phyloP scores from a whole-genome alignment of 1,140 invertebrate species.

The Orchestia grillus region DNA sequence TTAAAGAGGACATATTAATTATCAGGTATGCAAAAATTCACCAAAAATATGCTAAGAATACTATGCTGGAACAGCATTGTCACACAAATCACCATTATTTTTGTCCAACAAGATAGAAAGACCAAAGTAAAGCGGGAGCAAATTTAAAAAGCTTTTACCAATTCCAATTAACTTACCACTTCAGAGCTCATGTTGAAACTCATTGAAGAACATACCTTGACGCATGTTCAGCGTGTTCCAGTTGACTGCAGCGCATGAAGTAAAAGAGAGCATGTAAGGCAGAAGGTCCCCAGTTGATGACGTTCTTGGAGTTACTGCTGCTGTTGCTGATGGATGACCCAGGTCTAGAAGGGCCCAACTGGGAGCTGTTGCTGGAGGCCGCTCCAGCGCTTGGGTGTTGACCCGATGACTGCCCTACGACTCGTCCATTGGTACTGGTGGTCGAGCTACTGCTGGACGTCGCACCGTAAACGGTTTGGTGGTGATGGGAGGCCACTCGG shows the following conservation, averaged over 20 bases:
- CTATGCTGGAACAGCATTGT: no score
- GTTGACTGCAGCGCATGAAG: constrained; percentile 91
- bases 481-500: constrained; percentile 73
- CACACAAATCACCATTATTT: no score
- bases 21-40: no score
- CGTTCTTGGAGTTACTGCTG: constrained; percentile 45
- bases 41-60: no score
- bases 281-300: constrained; percentile 75
- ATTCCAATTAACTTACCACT: neutral
- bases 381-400: neutral
- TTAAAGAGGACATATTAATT: no score
- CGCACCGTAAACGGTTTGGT: constrained; percentile 69
- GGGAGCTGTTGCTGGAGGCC: constrained; percentile 63
- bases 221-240: constrained; percentile 71
- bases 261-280: constrained; percentile 87
- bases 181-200: neutral
- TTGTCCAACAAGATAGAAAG: no score
- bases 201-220: constrained; percentile 56
- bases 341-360: constrained; percentile 48
- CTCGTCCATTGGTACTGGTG: constrained; percentile 70
- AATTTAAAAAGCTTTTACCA: neutral
- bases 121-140: no score
- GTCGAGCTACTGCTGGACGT: constrained; percentile 69
- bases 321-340: constrained; percentile 58
- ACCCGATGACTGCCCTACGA: constrained; percentile 5